Conservation (phyloP, 1,140 invertebrate genomes). For the Lerema accius region DNA sequence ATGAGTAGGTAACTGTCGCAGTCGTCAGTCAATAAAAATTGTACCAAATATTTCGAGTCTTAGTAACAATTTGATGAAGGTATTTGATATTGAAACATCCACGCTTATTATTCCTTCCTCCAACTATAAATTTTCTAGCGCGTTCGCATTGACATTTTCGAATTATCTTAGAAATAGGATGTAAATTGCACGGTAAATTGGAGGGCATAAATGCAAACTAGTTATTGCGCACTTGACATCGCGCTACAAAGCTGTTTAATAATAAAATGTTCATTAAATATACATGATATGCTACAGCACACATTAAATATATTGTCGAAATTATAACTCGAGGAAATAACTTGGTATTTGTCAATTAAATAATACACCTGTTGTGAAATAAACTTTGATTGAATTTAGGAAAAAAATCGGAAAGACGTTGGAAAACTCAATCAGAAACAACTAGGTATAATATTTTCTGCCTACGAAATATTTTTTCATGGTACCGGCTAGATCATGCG, state of each 20-base stretch:
- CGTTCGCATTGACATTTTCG: constrained; percentile 19
- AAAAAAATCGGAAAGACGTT: too few relatives aligned
- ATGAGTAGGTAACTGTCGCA: too few relatives aligned
- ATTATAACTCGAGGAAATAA: background rate
- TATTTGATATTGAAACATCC: background rate
- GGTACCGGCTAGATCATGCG: background rate
- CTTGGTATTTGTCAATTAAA: background rate
- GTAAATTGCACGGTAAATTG: constrained; percentile 28
- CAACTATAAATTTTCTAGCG: constrained; percentile 12
- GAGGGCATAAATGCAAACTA: constrained; percentile 26
- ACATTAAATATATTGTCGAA: constrained; percentile 5
- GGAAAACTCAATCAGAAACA: too few relatives aligned
- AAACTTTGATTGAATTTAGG: too few relatives aligned
- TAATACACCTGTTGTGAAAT: too few relatives aligned
- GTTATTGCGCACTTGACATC: constrained; percentile 23
- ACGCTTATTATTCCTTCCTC: background rate
- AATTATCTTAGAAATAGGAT: constrained; percentile 25
- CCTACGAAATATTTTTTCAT: background rate
- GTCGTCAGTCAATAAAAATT: too few relatives aligned
- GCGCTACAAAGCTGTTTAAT: constrained; percentile 20
- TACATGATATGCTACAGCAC: background rate
- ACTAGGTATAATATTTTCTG: too few relatives aligned
- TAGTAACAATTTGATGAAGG: background rate
- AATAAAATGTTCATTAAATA: constrained; percentile 16
- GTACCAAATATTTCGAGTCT: background rate